A percentile compares a stretch with the other conserved stretches of the same genome.
These are phyloP conservation scores for Caenorhabditis drosophilae DNA, from an alignment of 2,888 invertebrate species.

Conservation along the genomic window DNA sequence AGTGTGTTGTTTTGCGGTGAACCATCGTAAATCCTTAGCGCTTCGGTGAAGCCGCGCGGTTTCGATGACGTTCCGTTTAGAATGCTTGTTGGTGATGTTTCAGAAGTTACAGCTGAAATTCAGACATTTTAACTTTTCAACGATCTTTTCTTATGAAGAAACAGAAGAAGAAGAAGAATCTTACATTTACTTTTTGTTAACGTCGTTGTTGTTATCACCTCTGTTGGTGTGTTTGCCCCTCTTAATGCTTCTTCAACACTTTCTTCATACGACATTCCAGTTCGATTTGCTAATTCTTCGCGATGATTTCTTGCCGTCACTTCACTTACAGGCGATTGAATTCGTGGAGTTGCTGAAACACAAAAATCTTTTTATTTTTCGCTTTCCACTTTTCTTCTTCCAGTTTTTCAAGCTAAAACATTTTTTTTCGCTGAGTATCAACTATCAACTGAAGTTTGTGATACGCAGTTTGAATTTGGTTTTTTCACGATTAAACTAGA, in stretches of 20 bases:
- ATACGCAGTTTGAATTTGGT: no score
- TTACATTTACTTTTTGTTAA: slow-evolving; percentile 5
- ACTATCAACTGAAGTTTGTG: no score
- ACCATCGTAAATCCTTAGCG: slow-evolving; percentile 51
- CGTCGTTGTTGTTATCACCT: not conserved
- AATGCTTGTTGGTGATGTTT: not conserved
- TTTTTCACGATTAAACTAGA: no score
- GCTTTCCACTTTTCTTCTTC: no score
- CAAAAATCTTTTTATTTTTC: no score
- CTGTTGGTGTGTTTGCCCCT: slow-evolving; percentile 5
- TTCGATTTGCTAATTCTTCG: not conserved
- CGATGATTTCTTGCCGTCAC: not conserved
- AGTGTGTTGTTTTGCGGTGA: slow-evolving; percentile 30
- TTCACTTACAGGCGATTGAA: slow-evolving; percentile 2
- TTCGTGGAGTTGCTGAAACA: slow-evolving; percentile 18
- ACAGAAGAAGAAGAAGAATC: slow-evolving; percentile 7
- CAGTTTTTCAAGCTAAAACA: no score
- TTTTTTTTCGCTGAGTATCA: no score
- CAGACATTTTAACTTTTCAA: not conserved
- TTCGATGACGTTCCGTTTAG: slow-evolving; percentile 8
- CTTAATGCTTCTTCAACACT: slow-evolving; percentile 52
- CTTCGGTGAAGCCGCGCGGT: slow-evolving; percentile 56
- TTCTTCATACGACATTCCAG: slow-evolving; percentile 45
- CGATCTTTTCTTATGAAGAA: no score
- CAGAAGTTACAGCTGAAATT: not conserved